phyloP scores from a whole-genome alignment of 2,113 vertebrate species.

The Coturnix japonica region DNA sequence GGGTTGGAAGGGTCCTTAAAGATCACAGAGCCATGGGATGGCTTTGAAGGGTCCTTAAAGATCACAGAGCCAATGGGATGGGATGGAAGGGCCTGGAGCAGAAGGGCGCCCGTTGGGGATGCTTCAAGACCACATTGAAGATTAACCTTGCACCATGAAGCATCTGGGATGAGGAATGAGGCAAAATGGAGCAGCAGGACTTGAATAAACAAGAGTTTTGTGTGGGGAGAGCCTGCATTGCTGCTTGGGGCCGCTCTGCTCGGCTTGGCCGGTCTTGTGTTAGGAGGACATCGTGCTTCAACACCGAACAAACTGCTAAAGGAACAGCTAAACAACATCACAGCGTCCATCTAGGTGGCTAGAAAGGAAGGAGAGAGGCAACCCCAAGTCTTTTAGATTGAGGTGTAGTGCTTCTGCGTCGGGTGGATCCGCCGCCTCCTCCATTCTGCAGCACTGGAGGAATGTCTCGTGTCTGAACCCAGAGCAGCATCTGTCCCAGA shows the following conservation, averaged over 20 bases:
- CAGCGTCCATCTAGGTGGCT: background rate
- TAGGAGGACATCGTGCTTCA: background rate
- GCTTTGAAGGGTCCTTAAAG: too few species aligned
- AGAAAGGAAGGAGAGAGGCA: background rate
- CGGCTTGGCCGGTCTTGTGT: background rate
- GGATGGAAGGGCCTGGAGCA: background rate
- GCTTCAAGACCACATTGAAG: background rate
- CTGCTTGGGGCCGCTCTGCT: background rate
- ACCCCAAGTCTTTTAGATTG: background rate
- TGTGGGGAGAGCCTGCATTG: background rate
- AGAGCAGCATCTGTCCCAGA: background rate
- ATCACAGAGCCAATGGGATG: too few species aligned
- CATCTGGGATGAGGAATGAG: background rate
- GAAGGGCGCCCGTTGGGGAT: background rate
- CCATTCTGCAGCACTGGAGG: background rate
- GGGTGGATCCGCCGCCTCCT: background rate
- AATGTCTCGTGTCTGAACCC: background rate
- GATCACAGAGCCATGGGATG: too few species aligned
- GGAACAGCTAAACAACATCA: slow-evolving; percentile 45
- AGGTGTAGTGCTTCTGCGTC: background rate
- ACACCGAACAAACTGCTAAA: slow-evolving; percentile 40
- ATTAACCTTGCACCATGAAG: background rate
- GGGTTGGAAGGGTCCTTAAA: too few species aligned
- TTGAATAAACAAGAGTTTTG: background rate
- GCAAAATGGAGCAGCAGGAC: background rate